These are phyloP conservation scores for Holotrichia oblita DNA, from an alignment of 1,140 invertebrate species.

Conservation along the genomic window DNA sequence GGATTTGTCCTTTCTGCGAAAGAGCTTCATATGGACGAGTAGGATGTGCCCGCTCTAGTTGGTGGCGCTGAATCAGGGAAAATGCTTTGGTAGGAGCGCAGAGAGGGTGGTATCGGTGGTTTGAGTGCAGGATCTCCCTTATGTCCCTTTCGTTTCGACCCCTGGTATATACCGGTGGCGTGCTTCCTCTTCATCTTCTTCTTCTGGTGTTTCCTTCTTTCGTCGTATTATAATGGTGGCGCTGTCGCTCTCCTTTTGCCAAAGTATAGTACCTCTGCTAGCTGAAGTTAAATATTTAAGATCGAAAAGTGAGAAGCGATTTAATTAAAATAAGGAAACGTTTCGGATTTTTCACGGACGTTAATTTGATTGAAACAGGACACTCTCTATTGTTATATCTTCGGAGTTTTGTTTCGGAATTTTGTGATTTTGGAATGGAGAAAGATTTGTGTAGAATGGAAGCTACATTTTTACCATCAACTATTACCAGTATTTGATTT, in stretches of 20 bases:
- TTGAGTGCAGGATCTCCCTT: background rate
- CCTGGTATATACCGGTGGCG: too few relatives aligned
- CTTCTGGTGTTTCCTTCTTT: background rate
- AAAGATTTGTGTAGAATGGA: background rate
- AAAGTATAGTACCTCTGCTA: background rate
- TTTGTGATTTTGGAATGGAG: background rate
- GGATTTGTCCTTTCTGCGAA: slow-evolving; percentile 39
- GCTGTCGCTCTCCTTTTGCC: background rate
- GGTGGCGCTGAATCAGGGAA: slow-evolving; percentile 8
- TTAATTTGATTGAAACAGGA: slow-evolving; percentile 30
- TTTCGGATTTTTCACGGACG: slow-evolving; percentile 17
- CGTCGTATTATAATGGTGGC: slow-evolving; percentile 6
- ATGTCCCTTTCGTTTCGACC: background rate
- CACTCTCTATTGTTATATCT: background rate
- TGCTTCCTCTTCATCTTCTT: background rate
- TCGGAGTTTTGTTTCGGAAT: background rate
- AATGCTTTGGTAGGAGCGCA: background rate
- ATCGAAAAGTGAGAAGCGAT: slow-evolving; percentile 36
- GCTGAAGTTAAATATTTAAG: slow-evolving; percentile 31
- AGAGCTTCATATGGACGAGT: slow-evolving; percentile 36
- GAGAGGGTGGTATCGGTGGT: too few relatives aligned
- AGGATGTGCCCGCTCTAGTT: background rate
- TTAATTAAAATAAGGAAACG: slow-evolving; percentile 33
- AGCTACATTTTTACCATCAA: too few relatives aligned
- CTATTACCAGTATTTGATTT: too few relatives aligned